Evolutionary conservation across 2,113 vertebrate genomes (phyloP), one percentile per base, ranked within the genome.

Genomic region (Cisticola juncidis): DNA sequence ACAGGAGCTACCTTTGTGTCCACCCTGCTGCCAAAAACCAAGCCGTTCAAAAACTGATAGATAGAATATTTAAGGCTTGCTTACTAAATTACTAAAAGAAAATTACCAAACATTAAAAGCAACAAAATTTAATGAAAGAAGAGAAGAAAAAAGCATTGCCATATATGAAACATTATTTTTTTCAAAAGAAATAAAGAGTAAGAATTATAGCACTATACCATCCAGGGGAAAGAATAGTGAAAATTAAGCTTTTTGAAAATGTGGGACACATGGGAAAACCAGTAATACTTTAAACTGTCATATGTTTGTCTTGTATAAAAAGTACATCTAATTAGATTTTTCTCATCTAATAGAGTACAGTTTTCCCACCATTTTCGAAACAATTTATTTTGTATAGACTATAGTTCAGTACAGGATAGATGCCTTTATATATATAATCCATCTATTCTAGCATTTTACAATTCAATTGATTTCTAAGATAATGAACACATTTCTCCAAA

Each of bases 281-380:
- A 81, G 6, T 47, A 93, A 33, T 90, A 47, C 5, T 88, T 89
- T 57, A 92, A 96, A 95, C 21, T 77, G 56, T 72, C 70, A 86
- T 62, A 9, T 28, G 60, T 71, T 74, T 80, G 5, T 74, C 60
- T 90, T 42, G n/a, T 36, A 21, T 88, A 95, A 88, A 51, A 88
- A 86, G 16, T 36, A 48, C 16, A 72, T 57, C 68, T 31, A 72
- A 92, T 95, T 94, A 61, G 54, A 79, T 96, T 92, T 96, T 84
- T 88, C 25, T 62, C 35, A 65, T 81, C 9, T 38, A 45, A n/a
- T 40, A 66, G 21, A 82, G 4, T 48, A 35, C 61, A 31, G 35
- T 78, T 82, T 85, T 86, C 23, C 71, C 50, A 86, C 69, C 24
- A 73, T 81, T 95, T 90, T 96, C 28, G 51, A 94, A 93, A 78